Conservation (phyloP, 2,888 invertebrate species). For the Drosophila recens region DNA sequence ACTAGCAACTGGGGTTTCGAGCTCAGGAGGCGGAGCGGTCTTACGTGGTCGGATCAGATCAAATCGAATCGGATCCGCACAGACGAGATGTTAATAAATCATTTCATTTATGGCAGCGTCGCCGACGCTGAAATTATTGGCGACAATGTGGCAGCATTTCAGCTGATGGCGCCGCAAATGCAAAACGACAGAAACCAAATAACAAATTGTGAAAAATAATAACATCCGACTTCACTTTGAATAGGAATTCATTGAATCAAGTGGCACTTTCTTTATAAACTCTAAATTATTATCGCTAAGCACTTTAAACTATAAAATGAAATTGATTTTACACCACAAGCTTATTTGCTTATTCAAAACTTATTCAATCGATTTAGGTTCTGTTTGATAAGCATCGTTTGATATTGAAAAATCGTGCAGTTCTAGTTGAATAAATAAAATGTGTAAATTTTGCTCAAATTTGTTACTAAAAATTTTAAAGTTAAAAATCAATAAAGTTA, state of each 20-base stretch:
- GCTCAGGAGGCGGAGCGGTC: constrained; percentile 1
- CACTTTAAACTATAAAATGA: background rate
- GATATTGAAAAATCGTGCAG: too few species aligned
- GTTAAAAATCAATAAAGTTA: too few species aligned
- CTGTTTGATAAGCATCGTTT: too few species aligned
- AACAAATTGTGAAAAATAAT: constrained; percentile 8
- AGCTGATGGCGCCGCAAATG: constrained; percentile 38
- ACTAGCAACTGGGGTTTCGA: background rate
- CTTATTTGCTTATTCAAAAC: background rate
- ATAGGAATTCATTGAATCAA: constrained; percentile 4
- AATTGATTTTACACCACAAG: background rate
- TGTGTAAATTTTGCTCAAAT: too few species aligned
- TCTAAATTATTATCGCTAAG: background rate
- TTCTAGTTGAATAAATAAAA: too few species aligned
- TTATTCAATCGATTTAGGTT: background rate
- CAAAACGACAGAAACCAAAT: constrained; percentile 12
- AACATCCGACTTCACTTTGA: constrained; percentile 25
- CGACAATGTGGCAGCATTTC: constrained; percentile 73
- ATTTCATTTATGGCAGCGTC: constrained; percentile 69
- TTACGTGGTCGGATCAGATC: constrained; percentile 13
- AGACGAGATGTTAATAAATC: constrained; percentile 64
- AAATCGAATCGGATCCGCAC: constrained; percentile 28
- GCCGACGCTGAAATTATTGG: constrained; percentile 70
- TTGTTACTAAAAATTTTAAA: too few species aligned
- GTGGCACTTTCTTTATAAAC: background rate